Conservation (phyloP, 1,140 invertebrate genomes). For the Onthophagus taurus region DNA sequence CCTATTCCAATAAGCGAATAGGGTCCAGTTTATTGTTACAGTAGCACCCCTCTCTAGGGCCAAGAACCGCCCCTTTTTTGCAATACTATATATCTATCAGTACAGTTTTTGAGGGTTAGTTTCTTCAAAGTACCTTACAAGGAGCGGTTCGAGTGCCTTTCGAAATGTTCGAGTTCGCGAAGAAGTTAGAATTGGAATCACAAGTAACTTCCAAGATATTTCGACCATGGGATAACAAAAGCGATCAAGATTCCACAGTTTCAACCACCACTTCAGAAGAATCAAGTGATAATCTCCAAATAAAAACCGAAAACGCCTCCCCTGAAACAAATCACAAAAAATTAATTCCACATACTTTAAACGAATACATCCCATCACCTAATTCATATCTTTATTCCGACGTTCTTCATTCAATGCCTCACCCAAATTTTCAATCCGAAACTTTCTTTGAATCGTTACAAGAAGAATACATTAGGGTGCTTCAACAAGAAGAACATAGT, state of each 20-base stretch:
- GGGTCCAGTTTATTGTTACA: constrained; percentile 29
- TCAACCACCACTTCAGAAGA: constrained; percentile 42
- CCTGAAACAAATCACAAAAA: background rate
- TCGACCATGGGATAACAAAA: constrained; percentile 34
- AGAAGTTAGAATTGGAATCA: constrained; percentile 2
- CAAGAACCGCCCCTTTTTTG: constrained; percentile 28
- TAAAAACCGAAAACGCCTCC: background rate
- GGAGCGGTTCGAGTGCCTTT: constrained; percentile 18
- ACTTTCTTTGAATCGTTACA: constrained; percentile 31
- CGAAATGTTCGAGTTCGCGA: background rate
- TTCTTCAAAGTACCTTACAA: constrained; percentile 22
- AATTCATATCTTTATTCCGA: background rate
- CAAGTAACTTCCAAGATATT: constrained; percentile 25
- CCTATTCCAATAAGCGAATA: constrained; percentile 24
- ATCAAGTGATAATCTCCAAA: background rate
- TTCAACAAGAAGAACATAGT: constrained; percentile 54
- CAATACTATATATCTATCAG: constrained; percentile 25
- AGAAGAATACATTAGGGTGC: constrained; percentile 56
- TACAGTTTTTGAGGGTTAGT: constrained; percentile 26
- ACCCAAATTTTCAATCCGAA: background rate
- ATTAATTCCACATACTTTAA: background rate
- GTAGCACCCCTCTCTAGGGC: constrained; percentile 32
- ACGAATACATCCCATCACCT: background rate
- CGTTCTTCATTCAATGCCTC: background rate
- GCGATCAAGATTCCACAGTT: constrained; percentile 43